These are phyloP conservation scores for Montipora capricornis DNA, from an alignment of 64 coral and sea anemone species.

Conservation along the genomic window DNA sequence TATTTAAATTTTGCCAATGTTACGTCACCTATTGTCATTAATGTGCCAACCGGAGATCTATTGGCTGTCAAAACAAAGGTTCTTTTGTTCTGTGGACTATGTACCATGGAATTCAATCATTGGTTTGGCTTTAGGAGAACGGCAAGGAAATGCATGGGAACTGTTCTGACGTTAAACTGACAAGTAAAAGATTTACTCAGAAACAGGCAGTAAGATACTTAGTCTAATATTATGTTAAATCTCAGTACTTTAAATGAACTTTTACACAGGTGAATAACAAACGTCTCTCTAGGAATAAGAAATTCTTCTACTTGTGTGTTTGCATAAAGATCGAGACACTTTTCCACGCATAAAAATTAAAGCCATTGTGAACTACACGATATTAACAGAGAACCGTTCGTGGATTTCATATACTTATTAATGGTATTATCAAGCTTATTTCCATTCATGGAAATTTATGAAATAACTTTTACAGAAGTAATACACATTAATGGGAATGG, in stretches of 20 bases:
- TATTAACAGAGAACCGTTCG: no score
- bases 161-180: conserved; percentile 11
- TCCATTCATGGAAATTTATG: no score
- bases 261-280: conserved; percentile 16
- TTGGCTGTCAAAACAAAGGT: no score
- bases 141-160: conserved; percentile 34
- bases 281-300: conserved; percentile 4
- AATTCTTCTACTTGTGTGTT: conserved; percentile 12
- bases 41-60: no score
- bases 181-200: conserved; percentile 12
- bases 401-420: no score
- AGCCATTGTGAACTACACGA: background rate
- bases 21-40: no score
- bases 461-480: no score
- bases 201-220: conserved; percentile 16
- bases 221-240: background rate
- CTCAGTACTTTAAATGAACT: conserved; percentile 15
- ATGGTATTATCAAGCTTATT: no score
- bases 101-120: background rate
- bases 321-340: background rate
- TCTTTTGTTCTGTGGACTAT: no score
- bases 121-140: conserved; percentile 14
- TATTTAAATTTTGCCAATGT: no score
- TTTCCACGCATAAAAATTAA: background rate
- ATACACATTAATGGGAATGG: no score